A percentile compares a stretch with the other conserved stretches of the same genome.
Evolutionary conservation across 2,797 vertebrate genomes (phyloP).

Genomic region (Acridotheres tristis): DNA sequence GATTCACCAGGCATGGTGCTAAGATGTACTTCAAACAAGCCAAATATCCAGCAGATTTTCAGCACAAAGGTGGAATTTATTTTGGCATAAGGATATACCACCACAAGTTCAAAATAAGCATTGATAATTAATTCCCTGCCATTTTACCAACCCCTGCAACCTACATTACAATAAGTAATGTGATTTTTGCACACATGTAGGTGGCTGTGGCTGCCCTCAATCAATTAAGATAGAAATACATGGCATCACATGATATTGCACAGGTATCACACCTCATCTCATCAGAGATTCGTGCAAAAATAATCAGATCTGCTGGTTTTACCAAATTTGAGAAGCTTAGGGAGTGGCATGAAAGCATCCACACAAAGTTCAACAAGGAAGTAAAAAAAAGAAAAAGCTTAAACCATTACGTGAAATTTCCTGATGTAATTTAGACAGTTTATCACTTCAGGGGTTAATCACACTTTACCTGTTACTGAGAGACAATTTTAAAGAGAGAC

Average conservation of each 20-base stretch:
- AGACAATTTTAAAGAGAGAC: not conserved
- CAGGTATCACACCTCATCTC: not conserved
- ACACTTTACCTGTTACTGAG: not conserved
- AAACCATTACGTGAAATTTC: not conserved
- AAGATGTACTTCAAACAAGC: not conserved
- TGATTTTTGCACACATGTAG: fast-evolving
- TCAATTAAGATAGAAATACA: not conserved
- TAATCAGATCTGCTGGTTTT: not conserved
- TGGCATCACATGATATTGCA: not conserved
- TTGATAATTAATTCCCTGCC: not conserved
- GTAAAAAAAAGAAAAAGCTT: not conserved
- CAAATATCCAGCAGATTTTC: not conserved
- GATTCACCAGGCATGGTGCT: not conserved
- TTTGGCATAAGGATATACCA: not conserved
- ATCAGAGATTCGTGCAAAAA: not conserved
- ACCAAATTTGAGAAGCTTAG: not conserved
- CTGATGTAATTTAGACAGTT: not conserved
- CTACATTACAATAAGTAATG: not conserved
- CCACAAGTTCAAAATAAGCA: not conserved
- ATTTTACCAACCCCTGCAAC: not conserved
- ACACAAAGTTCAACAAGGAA: not conserved
- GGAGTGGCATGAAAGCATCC: not conserved
- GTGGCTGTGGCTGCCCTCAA: not conserved
- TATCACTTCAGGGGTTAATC: not conserved
- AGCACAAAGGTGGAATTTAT: not conserved